A percentile compares a stretch with the other conserved stretches of the same genome.
phyloP scores from a whole-genome alignment of 2,888 invertebrate species.

The Mimas tiliae region DNA sequence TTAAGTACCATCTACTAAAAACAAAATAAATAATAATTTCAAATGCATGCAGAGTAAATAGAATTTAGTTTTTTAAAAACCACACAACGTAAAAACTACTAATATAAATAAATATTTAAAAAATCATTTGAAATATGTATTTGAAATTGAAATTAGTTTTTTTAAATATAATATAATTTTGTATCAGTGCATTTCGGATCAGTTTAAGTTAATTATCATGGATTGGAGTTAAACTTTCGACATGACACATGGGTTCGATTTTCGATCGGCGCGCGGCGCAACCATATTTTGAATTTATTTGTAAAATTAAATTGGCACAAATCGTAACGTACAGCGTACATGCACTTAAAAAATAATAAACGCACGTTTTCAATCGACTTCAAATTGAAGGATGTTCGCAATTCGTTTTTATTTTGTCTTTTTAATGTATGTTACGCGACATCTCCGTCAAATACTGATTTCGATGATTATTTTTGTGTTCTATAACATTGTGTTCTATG shows the following conservation, averaged over 20 bases:
- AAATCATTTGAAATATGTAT: not conserved
- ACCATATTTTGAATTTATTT: not conserved
- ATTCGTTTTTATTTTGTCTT: no score
- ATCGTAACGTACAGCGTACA: no score
- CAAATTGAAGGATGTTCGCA: no score
- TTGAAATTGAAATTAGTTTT: not conserved
- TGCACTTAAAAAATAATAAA: no score
- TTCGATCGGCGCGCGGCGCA: not conserved
- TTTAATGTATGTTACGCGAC: no score
- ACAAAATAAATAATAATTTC: not conserved
- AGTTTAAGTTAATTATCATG: not conserved
- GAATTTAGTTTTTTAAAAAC: not conserved
- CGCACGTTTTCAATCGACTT: no score
- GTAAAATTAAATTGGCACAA: no score
- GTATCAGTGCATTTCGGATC: slow-evolving; percentile 16
- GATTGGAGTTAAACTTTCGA: not conserved
- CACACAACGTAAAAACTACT: not conserved
- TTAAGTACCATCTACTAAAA: not conserved
- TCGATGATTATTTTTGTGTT: not conserved
- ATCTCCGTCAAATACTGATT: no score
- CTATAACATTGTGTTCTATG: no score
- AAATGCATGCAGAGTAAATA: slow-evolving; percentile 1
- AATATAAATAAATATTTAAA: not conserved
- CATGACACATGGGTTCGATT: not conserved
- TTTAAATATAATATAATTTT: not conserved